Conservation (phyloP, 2,888 invertebrate genomes). For the Nomada hirtipes region DNA sequence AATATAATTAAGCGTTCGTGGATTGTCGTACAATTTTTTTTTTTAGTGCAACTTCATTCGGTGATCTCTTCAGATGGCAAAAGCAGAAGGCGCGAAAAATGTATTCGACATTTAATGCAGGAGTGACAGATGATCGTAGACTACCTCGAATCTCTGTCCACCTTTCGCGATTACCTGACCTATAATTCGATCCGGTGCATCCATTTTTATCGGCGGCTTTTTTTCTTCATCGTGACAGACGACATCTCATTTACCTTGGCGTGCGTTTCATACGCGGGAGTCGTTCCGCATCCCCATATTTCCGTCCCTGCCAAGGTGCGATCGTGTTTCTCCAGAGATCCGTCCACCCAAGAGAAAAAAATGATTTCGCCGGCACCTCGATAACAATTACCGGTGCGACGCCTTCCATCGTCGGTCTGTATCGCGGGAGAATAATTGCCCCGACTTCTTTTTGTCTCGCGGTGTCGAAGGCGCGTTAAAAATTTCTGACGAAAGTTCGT, state of each 20-base stretch:
- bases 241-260: slow-evolving; percentile 64
- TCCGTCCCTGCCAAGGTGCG: slow-evolving; percentile 21
- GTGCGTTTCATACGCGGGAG: slow-evolving; percentile 39
- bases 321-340: slow-evolving; percentile 17
- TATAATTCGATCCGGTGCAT: slow-evolving; percentile 46
- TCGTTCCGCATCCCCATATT: slow-evolving; percentile 51
- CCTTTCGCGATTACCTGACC: slow-evolving; percentile 28
- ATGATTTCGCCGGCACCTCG: neutral
- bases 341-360: slow-evolving; percentile 10
- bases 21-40: neutral
- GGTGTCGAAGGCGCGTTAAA: too few species aligned
- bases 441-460: too few species aligned
- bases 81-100: neutral
- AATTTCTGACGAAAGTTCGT: too few species aligned
- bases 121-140: neutral
- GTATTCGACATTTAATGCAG: neutral
- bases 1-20: too few species aligned
- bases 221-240: slow-evolving; percentile 65
- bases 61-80: neutral
- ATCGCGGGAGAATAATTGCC: neutral
- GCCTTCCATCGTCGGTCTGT: neutral
- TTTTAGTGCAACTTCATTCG: neutral
- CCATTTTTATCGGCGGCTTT: slow-evolving; percentile 62
- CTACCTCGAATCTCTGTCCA: neutral
- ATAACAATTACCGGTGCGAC: neutral